These are phyloP conservation scores for Camponotus vicinus DNA, from an alignment of 1,140 invertebrate species.

Conservation along the genomic window DNA sequence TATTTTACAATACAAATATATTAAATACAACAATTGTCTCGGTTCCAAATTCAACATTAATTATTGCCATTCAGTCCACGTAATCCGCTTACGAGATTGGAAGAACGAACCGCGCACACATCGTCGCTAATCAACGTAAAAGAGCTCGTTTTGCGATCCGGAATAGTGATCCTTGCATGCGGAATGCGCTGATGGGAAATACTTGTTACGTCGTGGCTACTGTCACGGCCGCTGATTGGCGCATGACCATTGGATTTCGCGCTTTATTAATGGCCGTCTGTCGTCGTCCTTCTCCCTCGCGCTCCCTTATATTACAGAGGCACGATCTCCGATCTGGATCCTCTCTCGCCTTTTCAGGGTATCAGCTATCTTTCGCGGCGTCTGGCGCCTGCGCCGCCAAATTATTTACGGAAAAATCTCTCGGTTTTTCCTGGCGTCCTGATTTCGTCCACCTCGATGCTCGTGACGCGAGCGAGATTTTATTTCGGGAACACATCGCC, in stretches of 20 bases:
- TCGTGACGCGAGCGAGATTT: conserved; percentile 49
- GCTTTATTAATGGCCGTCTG: conserved; percentile 71
- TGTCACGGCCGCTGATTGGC: conserved; percentile 82
- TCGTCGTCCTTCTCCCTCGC: conserved; percentile 48
- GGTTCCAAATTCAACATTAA: background rate
- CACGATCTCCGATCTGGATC: conserved; percentile 24
- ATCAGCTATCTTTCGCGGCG: conserved; percentile 24
- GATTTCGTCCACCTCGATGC: conserved; percentile 8
- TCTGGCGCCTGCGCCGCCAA: conserved; percentile 15
- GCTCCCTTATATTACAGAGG: conserved; percentile 9
- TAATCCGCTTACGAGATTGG: conserved; percentile 17
- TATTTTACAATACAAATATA: no score
- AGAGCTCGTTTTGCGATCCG: conserved; percentile 44
- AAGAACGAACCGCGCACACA: conserved; percentile 31
- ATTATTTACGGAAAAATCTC: conserved; percentile 57
- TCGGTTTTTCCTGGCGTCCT: conserved; percentile 25
- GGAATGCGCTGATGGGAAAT: conserved; percentile 82
- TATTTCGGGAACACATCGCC: conserved; percentile 45
- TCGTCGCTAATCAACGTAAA: conserved; percentile 61
- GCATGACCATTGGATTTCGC: conserved; percentile 71
- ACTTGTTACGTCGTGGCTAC: conserved; percentile 80
- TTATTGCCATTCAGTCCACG: background rate
- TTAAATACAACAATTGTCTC: background rate
- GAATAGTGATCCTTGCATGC: conserved; percentile 53
- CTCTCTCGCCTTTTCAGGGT: background rate